Evolutionary conservation across 2,113 vertebrate species (phyloP), one percentile per base, ranked within the genome.

Genomic region (Erinaceus europaeus): DNA sequence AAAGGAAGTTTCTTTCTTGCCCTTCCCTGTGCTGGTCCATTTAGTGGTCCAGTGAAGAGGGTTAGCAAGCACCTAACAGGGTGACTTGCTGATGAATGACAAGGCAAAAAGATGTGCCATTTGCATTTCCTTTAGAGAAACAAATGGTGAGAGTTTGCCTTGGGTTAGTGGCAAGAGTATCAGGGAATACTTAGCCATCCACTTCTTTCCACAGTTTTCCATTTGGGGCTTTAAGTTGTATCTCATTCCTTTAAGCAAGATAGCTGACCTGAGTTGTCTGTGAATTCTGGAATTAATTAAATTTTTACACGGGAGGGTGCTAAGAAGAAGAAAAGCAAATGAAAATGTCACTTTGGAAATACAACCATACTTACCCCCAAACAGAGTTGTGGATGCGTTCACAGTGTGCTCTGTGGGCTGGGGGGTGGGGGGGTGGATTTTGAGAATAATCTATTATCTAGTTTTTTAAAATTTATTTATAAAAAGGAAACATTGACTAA

Each of bases 241-340:
- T 91, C 72, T 91, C 94, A 50, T 82, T 84, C 42, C 84, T 85
- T 88, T 91, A 95, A 95, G 88, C 67, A 75, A 92, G 91, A 86
- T 40, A 94, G 62, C 88, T 89, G 79, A 80, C 79, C 79, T 76
- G 80, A 67, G 85, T 94, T 64, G 38, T 67, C 84, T 85, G 5
- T 77, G 55, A 83, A 83, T 88, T 93, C 67, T 88, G 88, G 94
- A 68, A 91, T 91, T 92, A 93, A 89, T 72, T 72, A 88, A 85
- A 87, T 90, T 94, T 62, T 80, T 79, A 50, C n/a, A n/a, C n/a
- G 29, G 86, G 81, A 20, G 5, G 75, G 57, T 59, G 67, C 57
- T 92, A 32, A 86, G 74, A 69, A 84, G 79, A 62, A 25, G 20
- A 68, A 92, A 32, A 88, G 55, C 67, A 84, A 82, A 75, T 82